phyloP scores from a whole-genome alignment of 2,797 vertebrate species.

The Sarcoramphus papa region DNA sequence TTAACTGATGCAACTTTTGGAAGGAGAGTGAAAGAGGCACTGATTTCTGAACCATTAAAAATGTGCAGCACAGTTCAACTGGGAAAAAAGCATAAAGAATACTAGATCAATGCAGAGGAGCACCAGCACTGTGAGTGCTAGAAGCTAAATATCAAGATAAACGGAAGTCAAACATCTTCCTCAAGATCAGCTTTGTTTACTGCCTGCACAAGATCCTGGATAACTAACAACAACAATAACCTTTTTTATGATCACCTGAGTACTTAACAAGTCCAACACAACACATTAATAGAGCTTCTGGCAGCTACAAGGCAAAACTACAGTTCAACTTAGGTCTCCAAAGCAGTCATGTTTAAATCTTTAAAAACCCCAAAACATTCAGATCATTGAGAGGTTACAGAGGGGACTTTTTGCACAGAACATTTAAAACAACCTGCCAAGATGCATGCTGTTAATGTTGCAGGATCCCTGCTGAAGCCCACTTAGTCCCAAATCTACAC shows the following conservation, averaged over 20 bases:
- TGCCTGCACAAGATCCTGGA: neutral
- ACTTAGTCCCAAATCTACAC: neutral
- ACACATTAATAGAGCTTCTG: neutral
- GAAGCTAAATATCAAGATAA: neutral
- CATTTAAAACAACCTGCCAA: neutral
- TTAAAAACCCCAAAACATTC: neutral
- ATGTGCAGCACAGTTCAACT: neutral
- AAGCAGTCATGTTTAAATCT: neutral
- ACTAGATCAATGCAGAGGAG: neutral
- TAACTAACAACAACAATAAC: neutral
- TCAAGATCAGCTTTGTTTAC: neutral
- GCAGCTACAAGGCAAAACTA: neutral
- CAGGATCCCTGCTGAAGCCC: neutral
- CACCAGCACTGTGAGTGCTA: neutral
- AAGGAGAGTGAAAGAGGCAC: neutral
- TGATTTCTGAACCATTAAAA: neutral
- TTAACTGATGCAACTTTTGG: neutral
- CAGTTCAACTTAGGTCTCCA: neutral
- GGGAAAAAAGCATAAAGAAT: neutral
- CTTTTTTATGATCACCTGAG: neutral
- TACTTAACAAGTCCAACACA: neutral
- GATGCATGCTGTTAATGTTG: neutral
- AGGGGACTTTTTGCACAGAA: neutral
- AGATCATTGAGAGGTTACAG: neutral
- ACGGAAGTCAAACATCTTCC: neutral